Base-by-base conservation (phyloP, 2,113 vertebrate genomes). In the Amphiprion ocellaris region DNA sequence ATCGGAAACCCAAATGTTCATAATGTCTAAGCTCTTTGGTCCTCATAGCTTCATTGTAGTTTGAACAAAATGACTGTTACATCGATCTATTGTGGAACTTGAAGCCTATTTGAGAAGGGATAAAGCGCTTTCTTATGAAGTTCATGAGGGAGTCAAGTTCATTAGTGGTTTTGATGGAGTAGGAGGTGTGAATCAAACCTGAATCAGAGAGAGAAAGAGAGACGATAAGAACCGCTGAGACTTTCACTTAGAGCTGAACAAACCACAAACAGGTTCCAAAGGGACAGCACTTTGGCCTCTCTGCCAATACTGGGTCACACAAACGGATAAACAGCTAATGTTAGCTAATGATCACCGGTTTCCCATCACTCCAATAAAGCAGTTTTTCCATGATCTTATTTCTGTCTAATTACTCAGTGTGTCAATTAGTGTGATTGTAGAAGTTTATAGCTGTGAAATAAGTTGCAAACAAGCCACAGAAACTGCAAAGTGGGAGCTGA, bases 51-150 rank as follows among this genome's bases (percentile, higher is more conserved):
- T 28, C 66, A 61, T 79, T 83, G 59, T 80, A 28, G 46, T 74
- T 58, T 58, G 84, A 80, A 79, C 55, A 81, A 63, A 90, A 76
- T 69, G 59, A 44, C 54, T 52, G 58, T 23, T 74, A 10, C 28
- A 79, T 66, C 64, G 62, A 68, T 69, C 79, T 80, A 76, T 70
- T 86, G 77, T 75, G 64, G 23, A 58, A 30, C 68, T 81, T 53
- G 70, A 87, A 87, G 85, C 75, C 55, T 80, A 66, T 90, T 87
- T 87, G 44, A 83, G 82, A 61, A 56, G 52, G 81, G 73, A 83
- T 85, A 79, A 87, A 72, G 66, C 49, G 66, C 64, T 79, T 90
- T 82, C 70, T 74, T 72, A 26, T 64, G 49, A 82, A 73, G 72
- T 81, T 86, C 63, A 86, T n/a, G 47, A 19, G 68, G 74, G 77